Conservation (phyloP, 53 echinoderm and acorn worm species). For the Apostichopus leukothele region DNA sequence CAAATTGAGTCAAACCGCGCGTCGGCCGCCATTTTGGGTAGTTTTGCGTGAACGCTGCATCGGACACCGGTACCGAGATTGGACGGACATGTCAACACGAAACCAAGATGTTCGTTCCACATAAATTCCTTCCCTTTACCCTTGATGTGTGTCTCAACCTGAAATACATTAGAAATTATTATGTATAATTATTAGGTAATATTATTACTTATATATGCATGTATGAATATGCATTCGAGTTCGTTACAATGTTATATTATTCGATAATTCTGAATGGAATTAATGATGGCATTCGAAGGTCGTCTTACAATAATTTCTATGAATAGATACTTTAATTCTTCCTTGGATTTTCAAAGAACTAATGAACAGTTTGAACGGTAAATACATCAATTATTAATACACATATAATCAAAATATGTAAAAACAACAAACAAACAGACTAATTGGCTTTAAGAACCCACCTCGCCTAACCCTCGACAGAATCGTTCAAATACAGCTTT, state of each 20-base stretch:
- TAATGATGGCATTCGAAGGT: too few species aligned
- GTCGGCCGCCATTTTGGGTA: conserved; percentile 62
- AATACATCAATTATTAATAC: too few species aligned
- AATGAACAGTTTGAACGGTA: too few species aligned
- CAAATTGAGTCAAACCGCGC: conserved; percentile 58
- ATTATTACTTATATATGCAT: too few species aligned
- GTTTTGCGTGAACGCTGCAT: conserved; percentile 66
- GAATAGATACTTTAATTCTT: too few species aligned
- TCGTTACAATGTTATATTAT: too few species aligned
- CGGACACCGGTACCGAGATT: conserved; percentile 70
- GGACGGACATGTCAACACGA: conserved; percentile 65
- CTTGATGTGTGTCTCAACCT: conserved; percentile 65
- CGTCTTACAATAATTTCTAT: too few species aligned
- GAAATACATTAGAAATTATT: not conserved
- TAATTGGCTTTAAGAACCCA: not conserved
- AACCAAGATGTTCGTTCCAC: conserved; percentile 79
- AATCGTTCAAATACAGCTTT: conserved; percentile 89
- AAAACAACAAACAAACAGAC: too few species aligned
- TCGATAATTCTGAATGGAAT: too few species aligned
- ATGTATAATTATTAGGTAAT: not conserved
- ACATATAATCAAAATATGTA: too few species aligned
- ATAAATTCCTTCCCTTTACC: conserved; percentile 67
- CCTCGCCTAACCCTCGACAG: conserved; percentile 74
- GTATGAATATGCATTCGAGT: too few species aligned
- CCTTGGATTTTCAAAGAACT: too few species aligned